These are phyloP conservation scores for Lepeophtheirus salmonis DNA, from an alignment of 1,140 invertebrate species.

Conservation along the genomic window DNA sequence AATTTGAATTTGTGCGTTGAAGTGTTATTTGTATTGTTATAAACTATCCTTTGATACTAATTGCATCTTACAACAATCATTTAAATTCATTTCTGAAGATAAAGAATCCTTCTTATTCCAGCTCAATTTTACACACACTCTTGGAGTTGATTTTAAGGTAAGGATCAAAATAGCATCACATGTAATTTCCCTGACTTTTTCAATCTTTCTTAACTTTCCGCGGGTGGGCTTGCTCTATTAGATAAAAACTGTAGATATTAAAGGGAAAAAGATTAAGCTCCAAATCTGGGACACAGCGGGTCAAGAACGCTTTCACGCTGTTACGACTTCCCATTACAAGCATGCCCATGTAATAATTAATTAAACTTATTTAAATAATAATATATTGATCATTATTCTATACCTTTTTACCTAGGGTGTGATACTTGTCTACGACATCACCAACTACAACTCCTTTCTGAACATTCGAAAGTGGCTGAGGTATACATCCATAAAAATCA, in stretches of 20 bases:
- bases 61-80: no score
- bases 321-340: conserved; percentile 1
- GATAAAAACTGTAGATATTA: neutral
- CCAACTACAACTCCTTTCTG: neutral
- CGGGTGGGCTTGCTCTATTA: no score
- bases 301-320: conserved; percentile 31
- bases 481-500: no score
- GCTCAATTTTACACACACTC: neutral
- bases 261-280: neutral
- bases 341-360: neutral
- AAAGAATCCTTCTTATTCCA: no score
- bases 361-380: neutral
- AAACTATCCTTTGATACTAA: neutral
- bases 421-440: neutral
- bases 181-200: neutral
- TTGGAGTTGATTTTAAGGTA: neutral
- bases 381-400: neutral
- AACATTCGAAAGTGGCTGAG: neutral
- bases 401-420: neutral
- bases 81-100: no score
- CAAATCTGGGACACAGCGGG: conserved; percentile 36
- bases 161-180: neutral
- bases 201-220: neutral
- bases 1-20: neutral
- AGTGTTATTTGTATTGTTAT: neutral